A percentile compares a stretch with the other conserved stretches of the same genome.
Conservation (phyloP, 2,797 vertebrate species). For the Atherinosoma microstoma region DNA sequence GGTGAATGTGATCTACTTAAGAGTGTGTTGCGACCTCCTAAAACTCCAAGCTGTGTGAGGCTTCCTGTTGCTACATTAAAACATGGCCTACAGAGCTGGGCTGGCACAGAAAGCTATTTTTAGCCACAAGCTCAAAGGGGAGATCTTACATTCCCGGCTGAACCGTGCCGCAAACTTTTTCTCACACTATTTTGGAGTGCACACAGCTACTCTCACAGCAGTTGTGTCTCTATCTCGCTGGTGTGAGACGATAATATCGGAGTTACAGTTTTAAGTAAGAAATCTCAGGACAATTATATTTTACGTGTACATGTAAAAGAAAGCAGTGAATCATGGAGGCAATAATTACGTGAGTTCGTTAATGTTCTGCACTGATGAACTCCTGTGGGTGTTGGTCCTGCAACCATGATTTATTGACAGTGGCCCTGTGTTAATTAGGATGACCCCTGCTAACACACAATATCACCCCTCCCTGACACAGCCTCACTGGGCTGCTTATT, state of each 20-base stretch:
- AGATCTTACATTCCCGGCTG: slow-evolving; percentile 73
- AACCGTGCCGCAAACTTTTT: slow-evolving; percentile 79
- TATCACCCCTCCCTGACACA: slow-evolving; percentile 52
- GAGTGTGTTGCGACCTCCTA: slow-evolving; percentile 65
- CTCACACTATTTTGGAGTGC: slow-evolving; percentile 54
- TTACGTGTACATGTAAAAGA: slow-evolving; percentile 1
- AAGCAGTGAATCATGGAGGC: background rate
- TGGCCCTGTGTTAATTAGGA: slow-evolving; percentile 72
- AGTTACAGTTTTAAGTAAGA: slow-evolving; percentile 10
- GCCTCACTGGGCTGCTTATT: slow-evolving; percentile 70
- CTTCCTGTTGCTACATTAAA: slow-evolving; percentile 67
- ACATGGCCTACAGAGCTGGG: slow-evolving; percentile 77
- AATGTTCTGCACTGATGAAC: slow-evolving; percentile 47
- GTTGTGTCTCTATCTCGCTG: background rate
- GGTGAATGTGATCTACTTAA: slow-evolving; percentile 61
- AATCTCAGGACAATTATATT: slow-evolving; percentile 7
- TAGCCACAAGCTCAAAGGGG: slow-evolving; percentile 72
- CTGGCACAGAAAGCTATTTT: slow-evolving; percentile 83
- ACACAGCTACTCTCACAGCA: slow-evolving; percentile 38
- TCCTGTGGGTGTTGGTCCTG: slow-evolving; percentile 50
- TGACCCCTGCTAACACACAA: slow-evolving; percentile 65
- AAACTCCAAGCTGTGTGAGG: slow-evolving; percentile 64
- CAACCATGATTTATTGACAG: slow-evolving; percentile 74
- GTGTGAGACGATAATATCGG: slow-evolving; percentile 19
- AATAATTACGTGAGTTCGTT: slow-evolving; percentile 42